Evolutionary conservation across 2,797 vertebrate genomes (phyloP), one percentile per base, ranked within the genome.

Genomic region (Megalops cyprinoides): DNA sequence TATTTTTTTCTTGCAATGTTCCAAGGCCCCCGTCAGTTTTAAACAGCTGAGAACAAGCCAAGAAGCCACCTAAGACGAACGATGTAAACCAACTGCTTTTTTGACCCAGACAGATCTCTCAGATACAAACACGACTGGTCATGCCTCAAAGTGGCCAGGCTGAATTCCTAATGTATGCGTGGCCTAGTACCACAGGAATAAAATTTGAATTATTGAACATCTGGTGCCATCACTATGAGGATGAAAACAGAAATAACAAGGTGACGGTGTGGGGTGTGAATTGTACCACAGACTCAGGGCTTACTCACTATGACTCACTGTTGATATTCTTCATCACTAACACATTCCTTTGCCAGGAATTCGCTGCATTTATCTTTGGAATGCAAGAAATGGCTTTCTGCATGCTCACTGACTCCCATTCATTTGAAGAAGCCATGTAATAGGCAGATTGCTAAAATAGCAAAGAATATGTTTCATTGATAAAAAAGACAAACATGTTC

Each of bases 1-100:
- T n/a, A n/a, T n/a, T n/a, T n/a, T n/a, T 37, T 76, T 58, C 37
- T 67, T 49, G 77, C 31, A 58, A 80, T 34, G 28, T 23, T 55
- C 73, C 55, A n/a, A 48, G 71, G 55, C 67, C 67, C 42, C 4
- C 20, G 20, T 44, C 1, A 71, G 23, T 42, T 44, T n/a, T 8
- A 39, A 18, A 67, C 34, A 39, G 31, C 39, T 18, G 23, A 6
- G 18, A 71, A 51, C 56, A 10, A 34, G 56, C 56, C 60, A 58
- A 76, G 58, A 75, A 75, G 42, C 20, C 51, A 74, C 53, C 42
- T 46, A 49, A 18, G 20, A 49, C 5, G 71, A 53, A 15, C 49
- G 71, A 44, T 62, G 28, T 56, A 53, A 31, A 75, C 53, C 2
- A 56, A 49, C 28, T 53, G 23, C 56, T 28, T 58, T 58, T 80